Conservation (phyloP, 2,888 invertebrate species). For the Spialia ferax region DNA sequence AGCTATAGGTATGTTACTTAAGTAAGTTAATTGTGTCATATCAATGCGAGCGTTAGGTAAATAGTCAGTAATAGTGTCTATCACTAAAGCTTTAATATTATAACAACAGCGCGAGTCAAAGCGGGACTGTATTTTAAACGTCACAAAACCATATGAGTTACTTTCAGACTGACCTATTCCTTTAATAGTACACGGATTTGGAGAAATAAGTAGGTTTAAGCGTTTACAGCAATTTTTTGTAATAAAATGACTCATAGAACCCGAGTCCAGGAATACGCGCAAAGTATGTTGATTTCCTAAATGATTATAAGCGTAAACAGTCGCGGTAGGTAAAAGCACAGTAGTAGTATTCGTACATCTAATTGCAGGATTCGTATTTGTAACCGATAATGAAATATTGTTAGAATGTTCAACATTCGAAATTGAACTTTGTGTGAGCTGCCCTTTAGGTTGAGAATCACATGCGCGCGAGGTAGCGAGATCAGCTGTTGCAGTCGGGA, state of each 20-base stretch:
- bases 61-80: neutral
- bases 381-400: neutral
- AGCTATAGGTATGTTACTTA: neutral
- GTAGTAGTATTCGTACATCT: neutral
- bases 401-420: neutral
- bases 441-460: neutral
- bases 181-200: constrained; percentile 1
- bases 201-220: neutral
- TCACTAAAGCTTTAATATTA: constrained; percentile 3
- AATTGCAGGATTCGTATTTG: neutral
- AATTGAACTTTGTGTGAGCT: neutral
- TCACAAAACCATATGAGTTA: neutral
- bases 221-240: neutral
- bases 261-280: constrained; percentile 1
- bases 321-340: constrained; percentile 5
- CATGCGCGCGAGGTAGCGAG: neutral
- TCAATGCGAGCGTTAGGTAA: constrained; percentile 7
- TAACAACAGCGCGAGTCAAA: constrained; percentile 3
- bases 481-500: neutral
- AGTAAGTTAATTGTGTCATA: neutral
- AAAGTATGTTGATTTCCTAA: neutral
- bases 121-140: constrained; percentile 6
- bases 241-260: constrained; percentile 3
- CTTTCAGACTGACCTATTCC: constrained; percentile 5
- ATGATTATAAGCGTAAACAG: constrained; percentile 7